Conservation (phyloP, 2,113 vertebrate genomes). For the Toxotes chatareus region DNA sequence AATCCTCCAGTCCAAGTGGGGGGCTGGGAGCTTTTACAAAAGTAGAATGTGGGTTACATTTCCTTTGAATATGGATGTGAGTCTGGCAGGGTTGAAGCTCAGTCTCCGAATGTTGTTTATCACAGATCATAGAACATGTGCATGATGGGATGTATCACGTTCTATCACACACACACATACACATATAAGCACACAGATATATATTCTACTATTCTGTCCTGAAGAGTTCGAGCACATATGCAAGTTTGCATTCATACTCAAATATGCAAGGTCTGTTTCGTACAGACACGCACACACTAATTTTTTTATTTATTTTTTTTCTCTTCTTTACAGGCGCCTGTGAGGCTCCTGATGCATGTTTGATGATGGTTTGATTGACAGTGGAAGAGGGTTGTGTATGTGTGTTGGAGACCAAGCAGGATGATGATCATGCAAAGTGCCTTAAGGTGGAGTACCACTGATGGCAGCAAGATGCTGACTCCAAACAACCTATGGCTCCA, state of each 20-base stretch:
- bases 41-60: constrained; percentile 47
- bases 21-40: constrained; percentile 24
- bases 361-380: constrained; percentile 61
- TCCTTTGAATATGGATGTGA: constrained; percentile 50
- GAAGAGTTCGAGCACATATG: background rate
- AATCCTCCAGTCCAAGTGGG: constrained; percentile 8
- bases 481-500: background rate
- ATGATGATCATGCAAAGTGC: constrained; percentile 21
- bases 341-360: constrained; percentile 52
- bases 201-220: background rate
- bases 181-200: background rate
- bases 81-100: constrained; percentile 1
- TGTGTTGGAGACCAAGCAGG: constrained; percentile 11
- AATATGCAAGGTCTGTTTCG: constrained; percentile 19
- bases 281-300: background rate
- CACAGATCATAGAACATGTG: constrained; percentile 7
- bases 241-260: background rate
- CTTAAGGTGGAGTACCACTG: constrained; percentile 6
- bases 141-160: background rate
- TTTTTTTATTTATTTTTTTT: background rate
- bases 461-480: constrained; percentile 11
- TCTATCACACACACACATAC: background rate
- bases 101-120: constrained; percentile 20
- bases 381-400: constrained; percentile 5
- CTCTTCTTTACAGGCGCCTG: constrained; percentile 30